Evolutionary conservation across 2,113 vertebrate genomes (phyloP), one percentile per base, ranked within the genome.

Genomic region (Helogale parvula): DNA sequence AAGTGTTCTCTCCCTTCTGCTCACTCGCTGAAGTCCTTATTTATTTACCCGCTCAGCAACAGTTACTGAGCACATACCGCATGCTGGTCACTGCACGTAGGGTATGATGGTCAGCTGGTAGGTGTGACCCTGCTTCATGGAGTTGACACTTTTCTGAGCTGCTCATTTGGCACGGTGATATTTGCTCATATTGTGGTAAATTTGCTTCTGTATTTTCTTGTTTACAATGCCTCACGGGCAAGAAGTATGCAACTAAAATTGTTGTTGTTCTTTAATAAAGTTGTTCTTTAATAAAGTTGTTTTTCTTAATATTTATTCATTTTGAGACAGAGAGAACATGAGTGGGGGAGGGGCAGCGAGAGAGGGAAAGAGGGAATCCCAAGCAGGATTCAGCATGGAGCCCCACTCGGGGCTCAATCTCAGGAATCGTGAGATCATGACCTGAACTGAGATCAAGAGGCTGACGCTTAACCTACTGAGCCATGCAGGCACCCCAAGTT

Each of bases 61-160:
- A 65, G 4, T 88, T 68, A 25, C 41, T 19, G 80, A 92, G 79
- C 33, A 35, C 4, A 2, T 60, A 5, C 45, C 76, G 11, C 19
- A 23, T 17, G 33, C 35, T 52, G 6, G 35, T 2, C 25, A 29
- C 80, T 19, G 3, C 3, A 5, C 52, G 0, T 5, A 14, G 16
- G 7, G 1, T 16, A 3, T 38, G 50, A 6, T 3, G 29, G 47
- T 74, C 12, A 82, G 38, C 66, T 50, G 29, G 1, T 10, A 66
- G 0, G 38, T 5, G 1, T 38, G 76, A 7, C 7, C 1, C 1
- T 19, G 2, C 1, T 33, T 79, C 8, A 21, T 0, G 45, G 57
- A 82, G 15, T 38, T 68, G 31, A 2, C 2, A 4, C n/a, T 66
- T 81, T 83, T 81, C 74, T 65, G 47, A 41, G 27, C 19, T 77